A percentile compares a stretch with the other conserved stretches of the same genome.
phyloP scores from a whole-genome alignment of 2,113 vertebrate species.

The Telmatochromis brachygnathus region DNA sequence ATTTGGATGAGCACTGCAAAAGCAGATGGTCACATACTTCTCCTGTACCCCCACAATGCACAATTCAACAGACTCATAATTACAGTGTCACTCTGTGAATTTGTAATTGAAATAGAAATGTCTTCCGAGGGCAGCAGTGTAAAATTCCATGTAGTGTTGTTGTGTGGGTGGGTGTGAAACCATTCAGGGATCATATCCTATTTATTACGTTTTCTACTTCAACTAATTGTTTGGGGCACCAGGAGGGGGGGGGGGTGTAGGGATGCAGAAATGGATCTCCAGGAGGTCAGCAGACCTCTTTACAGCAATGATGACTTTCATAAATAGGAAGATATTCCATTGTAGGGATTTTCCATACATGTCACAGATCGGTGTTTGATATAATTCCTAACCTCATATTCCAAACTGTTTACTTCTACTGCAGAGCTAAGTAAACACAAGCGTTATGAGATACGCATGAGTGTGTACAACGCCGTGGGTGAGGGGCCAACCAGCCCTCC shows the following conservation, averaged over 20 bases:
- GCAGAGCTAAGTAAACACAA: slow-evolving; percentile 90
- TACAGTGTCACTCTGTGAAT: background rate
- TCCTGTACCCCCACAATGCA: background rate
- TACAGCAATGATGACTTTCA: background rate
- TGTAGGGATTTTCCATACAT: background rate
- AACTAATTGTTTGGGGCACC: background rate
- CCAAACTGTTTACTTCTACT: background rate
- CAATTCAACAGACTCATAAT: background rate
- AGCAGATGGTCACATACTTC: slow-evolving; percentile 19
- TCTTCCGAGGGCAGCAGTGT: background rate
- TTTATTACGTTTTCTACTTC: background rate
- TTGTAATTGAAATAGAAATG: background rate
- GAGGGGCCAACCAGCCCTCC: slow-evolving; percentile 87
- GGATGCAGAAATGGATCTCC: background rate
- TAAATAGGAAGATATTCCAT: background rate
- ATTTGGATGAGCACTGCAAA: slow-evolving; percentile 5
- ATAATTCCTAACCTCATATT: background rate
- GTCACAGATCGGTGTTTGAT: background rate
- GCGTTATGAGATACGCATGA: slow-evolving; percentile 94
- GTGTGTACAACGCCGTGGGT: slow-evolving; percentile 88
- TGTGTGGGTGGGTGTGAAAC: background rate
- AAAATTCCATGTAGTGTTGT: background rate
- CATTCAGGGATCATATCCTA: background rate
- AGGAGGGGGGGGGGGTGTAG: background rate
- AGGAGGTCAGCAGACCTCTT: background rate